These are phyloP conservation scores for Eudyptes chrysolophus DNA, from an alignment of 2,113 vertebrate species.

Conservation along the genomic window DNA sequence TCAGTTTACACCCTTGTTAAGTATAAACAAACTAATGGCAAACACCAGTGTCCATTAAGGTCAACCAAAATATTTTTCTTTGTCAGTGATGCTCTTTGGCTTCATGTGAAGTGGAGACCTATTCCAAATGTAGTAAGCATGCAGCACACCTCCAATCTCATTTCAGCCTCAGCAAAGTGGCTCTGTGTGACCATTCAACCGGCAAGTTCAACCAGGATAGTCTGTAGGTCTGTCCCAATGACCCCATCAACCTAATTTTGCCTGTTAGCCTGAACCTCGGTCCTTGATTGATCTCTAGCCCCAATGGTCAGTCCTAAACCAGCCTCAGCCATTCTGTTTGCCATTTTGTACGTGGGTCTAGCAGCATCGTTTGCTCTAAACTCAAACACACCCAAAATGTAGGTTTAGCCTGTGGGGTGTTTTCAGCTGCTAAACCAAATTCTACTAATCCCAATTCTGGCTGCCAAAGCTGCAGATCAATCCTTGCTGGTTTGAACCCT, in stretches of 20 bases:
- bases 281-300: neutral
- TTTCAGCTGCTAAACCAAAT: neutral
- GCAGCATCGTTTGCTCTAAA: neutral
- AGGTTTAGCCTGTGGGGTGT: neutral
- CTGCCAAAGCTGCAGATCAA: neutral
- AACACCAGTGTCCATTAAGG: neutral
- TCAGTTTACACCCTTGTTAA: neutral
- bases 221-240: neutral
- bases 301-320: neutral
- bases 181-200: neutral
- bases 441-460: neutral
- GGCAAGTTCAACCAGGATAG: neutral
- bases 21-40: neutral
- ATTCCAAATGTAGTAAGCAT: neutral
- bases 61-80: neutral
- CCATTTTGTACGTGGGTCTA: neutral
- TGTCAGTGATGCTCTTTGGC: neutral
- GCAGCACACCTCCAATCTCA: neutral
- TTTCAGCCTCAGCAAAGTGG: neutral
- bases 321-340: neutral
- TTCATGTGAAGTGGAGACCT: neutral
- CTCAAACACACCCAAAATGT: neutral
- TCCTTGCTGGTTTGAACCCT: neutral
- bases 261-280: accelerated
- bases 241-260: neutral